Conservation (phyloP, 2,113 vertebrate species). For the Tonatia bakeri region DNA sequence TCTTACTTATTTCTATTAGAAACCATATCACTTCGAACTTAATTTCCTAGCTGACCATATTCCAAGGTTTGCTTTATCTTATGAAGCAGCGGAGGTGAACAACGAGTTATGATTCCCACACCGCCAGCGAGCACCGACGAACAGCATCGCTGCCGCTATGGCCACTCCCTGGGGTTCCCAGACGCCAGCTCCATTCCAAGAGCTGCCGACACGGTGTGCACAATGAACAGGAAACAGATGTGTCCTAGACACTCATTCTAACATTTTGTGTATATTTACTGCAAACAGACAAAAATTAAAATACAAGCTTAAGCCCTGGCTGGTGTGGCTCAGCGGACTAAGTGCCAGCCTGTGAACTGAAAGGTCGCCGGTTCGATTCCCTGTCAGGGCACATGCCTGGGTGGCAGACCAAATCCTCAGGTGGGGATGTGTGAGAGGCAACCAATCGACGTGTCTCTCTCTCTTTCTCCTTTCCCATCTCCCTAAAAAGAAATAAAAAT, state of each 20-base stretch:
- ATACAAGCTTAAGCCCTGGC: background rate
- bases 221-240: constrained; percentile 58
- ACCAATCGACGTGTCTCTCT: no score
- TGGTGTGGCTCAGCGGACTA: no score
- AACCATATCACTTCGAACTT: background rate
- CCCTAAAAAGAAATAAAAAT: no score
- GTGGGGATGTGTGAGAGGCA: no score
- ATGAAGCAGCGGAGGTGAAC: background rate
- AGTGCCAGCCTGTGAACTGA: no score
- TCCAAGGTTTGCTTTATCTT: background rate
- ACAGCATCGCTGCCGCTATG: background rate
- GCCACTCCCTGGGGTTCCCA: constrained; percentile 47
- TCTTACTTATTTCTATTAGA: background rate
- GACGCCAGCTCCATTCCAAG: constrained; percentile 42
- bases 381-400: no score
- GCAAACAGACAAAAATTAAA: background rate
- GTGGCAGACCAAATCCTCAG: no score
- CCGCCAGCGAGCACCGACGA: background rate
- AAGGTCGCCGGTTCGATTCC: no score
- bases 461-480: no score
- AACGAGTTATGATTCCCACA: constrained; percentile 11
- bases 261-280: constrained; percentile 53
- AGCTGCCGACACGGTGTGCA: background rate
- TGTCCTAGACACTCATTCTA: constrained; percentile 37
- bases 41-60: background rate